Evolutionary conservation across 2,888 invertebrate genomes (phyloP).

Genomic region (Chrysolina americana): DNA sequence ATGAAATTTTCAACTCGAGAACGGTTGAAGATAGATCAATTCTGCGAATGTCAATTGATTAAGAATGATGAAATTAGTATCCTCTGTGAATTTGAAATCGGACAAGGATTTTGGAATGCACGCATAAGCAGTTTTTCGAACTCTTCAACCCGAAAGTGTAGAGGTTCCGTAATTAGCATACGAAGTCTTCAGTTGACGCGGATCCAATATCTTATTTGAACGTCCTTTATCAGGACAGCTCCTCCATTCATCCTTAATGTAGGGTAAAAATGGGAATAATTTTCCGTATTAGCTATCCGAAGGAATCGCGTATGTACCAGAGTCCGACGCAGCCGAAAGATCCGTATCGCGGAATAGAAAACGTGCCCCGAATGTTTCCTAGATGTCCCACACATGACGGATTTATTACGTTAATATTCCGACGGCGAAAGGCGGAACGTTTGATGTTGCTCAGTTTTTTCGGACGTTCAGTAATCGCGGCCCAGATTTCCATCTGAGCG

Average conservation of each 20-base stretch:
- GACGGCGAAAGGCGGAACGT: constrained; percentile 44
- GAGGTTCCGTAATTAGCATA: too few relatives aligned
- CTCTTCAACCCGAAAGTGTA: too few relatives aligned
- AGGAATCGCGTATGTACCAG: not conserved
- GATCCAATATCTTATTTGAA: not conserved
- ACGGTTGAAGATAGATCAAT: too few relatives aligned
- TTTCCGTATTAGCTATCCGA: constrained; percentile 6
- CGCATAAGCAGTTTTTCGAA: too few relatives aligned
- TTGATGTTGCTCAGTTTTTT: constrained; percentile 26
- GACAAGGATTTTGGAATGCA: too few relatives aligned
- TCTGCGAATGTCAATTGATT: too few relatives aligned
- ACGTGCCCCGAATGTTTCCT: constrained; percentile 57
- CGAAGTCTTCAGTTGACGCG: too few relatives aligned
- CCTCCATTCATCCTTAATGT: not conserved
- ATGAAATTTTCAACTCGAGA: too few relatives aligned
- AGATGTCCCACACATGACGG: constrained; percentile 58
- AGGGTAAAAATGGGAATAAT: not conserved
- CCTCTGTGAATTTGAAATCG: too few relatives aligned
- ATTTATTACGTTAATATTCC: constrained; percentile 55
- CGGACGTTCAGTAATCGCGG: constrained; percentile 6
- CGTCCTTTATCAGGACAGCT: too few relatives aligned
- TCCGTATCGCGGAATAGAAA: constrained; percentile 34
- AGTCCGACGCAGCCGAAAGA: constrained; percentile 4
- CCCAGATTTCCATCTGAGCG: constrained; percentile 26
- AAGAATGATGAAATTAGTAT: too few relatives aligned